Evolutionary conservation across 2,113 vertebrate genomes (phyloP).

Genomic region (Gnathonemus echidnorhynchus): DNA sequence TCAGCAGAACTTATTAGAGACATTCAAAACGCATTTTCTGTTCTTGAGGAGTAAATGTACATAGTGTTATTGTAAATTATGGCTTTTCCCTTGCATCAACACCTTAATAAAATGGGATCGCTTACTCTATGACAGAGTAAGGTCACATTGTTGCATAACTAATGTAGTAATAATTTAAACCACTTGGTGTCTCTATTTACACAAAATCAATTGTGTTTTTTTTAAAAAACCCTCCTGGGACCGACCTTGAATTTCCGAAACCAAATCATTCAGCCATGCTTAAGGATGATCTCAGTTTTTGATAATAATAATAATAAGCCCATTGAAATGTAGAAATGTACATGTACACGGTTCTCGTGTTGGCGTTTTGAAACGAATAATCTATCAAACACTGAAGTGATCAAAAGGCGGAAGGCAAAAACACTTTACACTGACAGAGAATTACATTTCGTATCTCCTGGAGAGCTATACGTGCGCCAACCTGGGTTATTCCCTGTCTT

Average conservation of each 20-base stretch:
- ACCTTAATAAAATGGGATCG: not conserved
- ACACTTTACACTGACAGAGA: not conserved
- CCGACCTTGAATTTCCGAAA: not conserved
- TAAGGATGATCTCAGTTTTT: constrained; percentile 2
- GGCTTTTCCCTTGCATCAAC: not conserved
- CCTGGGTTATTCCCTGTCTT: not conserved
- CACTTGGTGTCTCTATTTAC: constrained; percentile 16
- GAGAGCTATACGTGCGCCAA: not conserved
- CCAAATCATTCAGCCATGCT: constrained; percentile 2
- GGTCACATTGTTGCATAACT: constrained; percentile 8
- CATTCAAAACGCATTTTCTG: not conserved
- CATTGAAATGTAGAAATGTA: not conserved
- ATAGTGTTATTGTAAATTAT: not conserved
- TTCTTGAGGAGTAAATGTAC: not conserved
- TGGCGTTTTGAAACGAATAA: not conserved
- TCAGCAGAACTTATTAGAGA: not conserved
- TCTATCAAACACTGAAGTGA: not conserved
- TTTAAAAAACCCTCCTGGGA: not conserved
- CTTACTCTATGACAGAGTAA: not conserved
- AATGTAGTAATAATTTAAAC: not conserved
- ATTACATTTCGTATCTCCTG: not conserved
- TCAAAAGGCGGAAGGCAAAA: not conserved
- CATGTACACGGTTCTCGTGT: not conserved
- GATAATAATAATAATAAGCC: constrained; percentile 4
- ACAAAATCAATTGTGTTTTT: not conserved